phyloP scores from a whole-genome alignment of 2,113 vertebrate genomes.

The Tragelaphus scriptus region DNA sequence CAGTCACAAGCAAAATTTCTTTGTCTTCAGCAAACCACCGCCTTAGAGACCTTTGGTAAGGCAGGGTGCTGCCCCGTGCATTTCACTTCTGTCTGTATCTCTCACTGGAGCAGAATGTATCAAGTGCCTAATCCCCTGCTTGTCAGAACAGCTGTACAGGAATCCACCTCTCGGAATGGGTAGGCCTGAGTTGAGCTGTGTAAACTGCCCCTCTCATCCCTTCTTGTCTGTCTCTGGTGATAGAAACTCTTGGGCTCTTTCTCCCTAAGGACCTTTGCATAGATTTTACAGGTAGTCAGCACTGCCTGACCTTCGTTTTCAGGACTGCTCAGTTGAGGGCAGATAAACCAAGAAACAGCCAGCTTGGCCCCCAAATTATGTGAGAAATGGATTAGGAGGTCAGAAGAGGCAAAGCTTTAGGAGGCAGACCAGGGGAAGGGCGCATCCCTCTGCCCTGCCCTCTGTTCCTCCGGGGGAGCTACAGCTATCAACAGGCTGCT shows the following conservation, averaged over 20 bases:
- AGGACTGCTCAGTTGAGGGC: background rate
- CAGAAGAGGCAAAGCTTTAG: constrained; percentile 21
- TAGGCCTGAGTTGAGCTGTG: constrained; percentile 41
- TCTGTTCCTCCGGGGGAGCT: background rate
- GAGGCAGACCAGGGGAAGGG: background rate
- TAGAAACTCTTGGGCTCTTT: constrained; percentile 10
- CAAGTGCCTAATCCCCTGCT: constrained; percentile 39
- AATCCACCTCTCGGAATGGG: constrained; percentile 53
- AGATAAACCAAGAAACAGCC: background rate
- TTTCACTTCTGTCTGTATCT: constrained; percentile 26
- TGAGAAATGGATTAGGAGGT: constrained; percentile 20
- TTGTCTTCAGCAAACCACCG: background rate
- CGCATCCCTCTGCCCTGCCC: background rate
- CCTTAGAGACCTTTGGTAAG: constrained; percentile 20
- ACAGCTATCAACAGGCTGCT: background rate
- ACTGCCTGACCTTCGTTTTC: background rate
- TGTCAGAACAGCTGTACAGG: constrained; percentile 52
- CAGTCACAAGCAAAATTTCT: background rate
- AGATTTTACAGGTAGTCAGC: background rate
- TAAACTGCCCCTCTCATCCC: background rate
- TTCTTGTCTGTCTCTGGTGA: background rate
- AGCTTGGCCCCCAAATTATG: background rate
- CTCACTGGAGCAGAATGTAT: constrained; percentile 36
- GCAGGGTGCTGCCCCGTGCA: background rate
- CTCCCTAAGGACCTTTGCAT: background rate